phyloP scores from a whole-genome alignment of 2,888 invertebrate genomes.

The Omphaloscelis lunosa region DNA sequence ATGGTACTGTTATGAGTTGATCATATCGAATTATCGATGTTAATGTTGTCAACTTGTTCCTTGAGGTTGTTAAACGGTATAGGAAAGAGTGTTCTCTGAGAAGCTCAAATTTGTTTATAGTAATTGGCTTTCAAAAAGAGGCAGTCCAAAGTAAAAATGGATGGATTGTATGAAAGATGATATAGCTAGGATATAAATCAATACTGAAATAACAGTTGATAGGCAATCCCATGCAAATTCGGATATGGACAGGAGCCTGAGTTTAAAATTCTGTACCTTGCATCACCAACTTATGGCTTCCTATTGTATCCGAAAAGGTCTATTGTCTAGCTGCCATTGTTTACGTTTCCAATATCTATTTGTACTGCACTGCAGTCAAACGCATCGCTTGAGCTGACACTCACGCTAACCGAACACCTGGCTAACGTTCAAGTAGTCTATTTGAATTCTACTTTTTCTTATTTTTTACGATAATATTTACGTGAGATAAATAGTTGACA shows the following conservation, averaged over 20 bases:
- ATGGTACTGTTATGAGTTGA: slow-evolving; percentile 10
- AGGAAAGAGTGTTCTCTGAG: too few species aligned
- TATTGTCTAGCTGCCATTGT: slow-evolving; percentile 3
- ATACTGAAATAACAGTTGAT: background rate
- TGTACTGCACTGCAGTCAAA: slow-evolving; percentile 36
- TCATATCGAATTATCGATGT: background rate
- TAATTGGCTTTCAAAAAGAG: background rate
- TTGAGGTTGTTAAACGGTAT: background rate
- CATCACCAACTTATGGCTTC: background rate
- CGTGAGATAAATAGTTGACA: slow-evolving; percentile 47
- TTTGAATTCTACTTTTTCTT: slow-evolving; percentile 39
- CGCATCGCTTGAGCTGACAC: slow-evolving; percentile 22
- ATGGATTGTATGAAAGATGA: background rate
- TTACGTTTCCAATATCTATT: slow-evolving; percentile 32
- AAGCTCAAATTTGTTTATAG: background rate
- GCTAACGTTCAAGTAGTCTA: slow-evolving; percentile 26
- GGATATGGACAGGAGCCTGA: background rate
- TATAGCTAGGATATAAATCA: background rate
- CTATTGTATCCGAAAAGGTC: background rate
- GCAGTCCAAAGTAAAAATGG: background rate
- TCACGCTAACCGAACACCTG: slow-evolving; percentile 28
- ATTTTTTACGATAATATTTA: slow-evolving; percentile 46
- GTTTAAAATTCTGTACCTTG: background rate
- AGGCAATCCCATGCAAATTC: background rate
- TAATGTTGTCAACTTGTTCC: background rate